phyloP scores from a whole-genome alignment of 2,888 invertebrate species.

The Matsumyia berberina region DNA sequence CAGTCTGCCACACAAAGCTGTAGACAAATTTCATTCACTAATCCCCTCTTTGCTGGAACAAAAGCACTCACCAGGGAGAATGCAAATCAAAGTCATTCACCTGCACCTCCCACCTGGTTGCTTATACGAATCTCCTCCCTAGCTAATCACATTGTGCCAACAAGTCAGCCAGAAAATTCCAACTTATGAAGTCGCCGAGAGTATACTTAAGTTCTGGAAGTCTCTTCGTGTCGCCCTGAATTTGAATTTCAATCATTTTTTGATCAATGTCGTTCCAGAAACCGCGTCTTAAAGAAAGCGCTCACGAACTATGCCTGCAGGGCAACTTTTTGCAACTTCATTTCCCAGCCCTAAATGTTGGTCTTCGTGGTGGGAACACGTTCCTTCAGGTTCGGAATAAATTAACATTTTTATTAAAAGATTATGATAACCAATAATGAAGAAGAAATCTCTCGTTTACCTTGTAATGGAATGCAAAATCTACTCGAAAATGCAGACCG shows the following conservation, averaged over 20 bases:
- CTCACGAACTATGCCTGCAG: background rate
- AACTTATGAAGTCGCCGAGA: too few species aligned
- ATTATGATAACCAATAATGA: conserved; percentile 40
- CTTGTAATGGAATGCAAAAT: conserved; percentile 15
- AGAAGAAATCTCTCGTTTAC: background rate
- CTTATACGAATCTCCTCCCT: background rate
- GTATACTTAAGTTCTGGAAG: background rate
- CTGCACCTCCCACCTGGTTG: background rate
- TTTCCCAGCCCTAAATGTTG: conserved; percentile 1
- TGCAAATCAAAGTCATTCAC: too few species aligned
- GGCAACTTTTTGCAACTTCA: background rate
- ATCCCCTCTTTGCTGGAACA: background rate
- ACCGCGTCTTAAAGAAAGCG: background rate
- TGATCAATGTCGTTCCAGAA: conserved; percentile 5
- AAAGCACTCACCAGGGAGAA: background rate
- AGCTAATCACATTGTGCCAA: background rate
- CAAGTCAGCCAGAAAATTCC: background rate
- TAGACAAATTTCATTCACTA: too few species aligned
- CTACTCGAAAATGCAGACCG: background rate
- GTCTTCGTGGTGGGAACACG: background rate
- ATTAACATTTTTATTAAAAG: conserved; percentile 55
- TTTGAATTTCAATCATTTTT: conserved; percentile 26
- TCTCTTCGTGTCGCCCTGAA: conserved; percentile 1
- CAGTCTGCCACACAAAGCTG: too few species aligned
- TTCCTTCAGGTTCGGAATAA: conserved; percentile 28